These are phyloP conservation scores for Scrobipalpa costella DNA, from an alignment of 2,888 invertebrate genomes.

Conservation along the genomic window DNA sequence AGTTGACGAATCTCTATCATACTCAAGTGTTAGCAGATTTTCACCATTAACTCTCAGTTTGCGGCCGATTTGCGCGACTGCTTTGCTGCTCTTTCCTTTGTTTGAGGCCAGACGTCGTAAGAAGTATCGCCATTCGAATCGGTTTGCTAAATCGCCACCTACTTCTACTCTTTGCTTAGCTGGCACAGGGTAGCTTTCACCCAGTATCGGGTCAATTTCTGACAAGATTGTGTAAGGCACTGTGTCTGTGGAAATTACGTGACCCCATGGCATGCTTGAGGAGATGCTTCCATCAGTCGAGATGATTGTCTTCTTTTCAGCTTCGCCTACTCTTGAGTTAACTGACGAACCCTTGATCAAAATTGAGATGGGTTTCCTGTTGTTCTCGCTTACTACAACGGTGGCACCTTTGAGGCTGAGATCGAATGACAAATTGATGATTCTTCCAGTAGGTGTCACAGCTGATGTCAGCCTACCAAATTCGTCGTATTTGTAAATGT, in stretches of 20 bases:
- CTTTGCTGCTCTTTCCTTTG: conserved; percentile 83
- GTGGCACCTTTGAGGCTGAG: conserved; percentile 95
- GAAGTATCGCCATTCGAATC: conserved; percentile 98
- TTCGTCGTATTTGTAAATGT: conserved; percentile 96
- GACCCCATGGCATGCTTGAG: conserved; percentile 92
- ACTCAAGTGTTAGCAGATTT: conserved; percentile 93
- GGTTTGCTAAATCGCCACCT: conserved; percentile 93
- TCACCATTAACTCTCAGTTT: conserved; percentile 95
- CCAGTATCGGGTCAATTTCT: conserved; percentile 93
- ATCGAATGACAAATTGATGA: conserved; percentile 93
- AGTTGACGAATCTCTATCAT: conserved; percentile 92
- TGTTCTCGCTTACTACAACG: conserved; percentile 91
- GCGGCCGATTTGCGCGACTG: conserved; percentile 91
- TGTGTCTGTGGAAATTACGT: conserved; percentile 93
- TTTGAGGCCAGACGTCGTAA: conserved; percentile 86
- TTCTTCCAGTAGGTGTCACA: conserved; percentile 97
- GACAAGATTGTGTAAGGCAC: conserved; percentile 94
- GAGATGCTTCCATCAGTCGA: conserved; percentile 92
- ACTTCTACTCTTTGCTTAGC: conserved; percentile 95
- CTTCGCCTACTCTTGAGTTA: conserved; percentile 89
- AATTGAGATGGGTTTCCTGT: conserved; percentile 91
- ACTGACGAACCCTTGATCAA: conserved; percentile 93
- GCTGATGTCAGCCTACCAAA: conserved; percentile 95
- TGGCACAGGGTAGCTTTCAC: conserved; percentile 95
- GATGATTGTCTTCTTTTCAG: conserved; percentile 90